Evolutionary conservation across 2,797 vertebrate genomes (phyloP).

Genomic region (Hemitrygon akajei): DNA sequence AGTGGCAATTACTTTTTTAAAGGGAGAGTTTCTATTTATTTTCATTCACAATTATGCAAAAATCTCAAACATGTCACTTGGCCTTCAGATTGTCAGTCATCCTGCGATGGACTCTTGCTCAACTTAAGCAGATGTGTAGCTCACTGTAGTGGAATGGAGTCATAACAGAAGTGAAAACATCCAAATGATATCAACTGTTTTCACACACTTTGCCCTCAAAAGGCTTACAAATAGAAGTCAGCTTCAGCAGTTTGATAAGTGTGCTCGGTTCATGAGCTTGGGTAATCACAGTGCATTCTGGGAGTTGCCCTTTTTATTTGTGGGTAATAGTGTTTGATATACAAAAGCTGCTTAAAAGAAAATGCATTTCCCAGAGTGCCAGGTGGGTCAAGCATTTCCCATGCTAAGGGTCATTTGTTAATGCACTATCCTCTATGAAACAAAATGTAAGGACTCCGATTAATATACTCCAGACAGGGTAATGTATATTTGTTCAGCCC

Average conservation of each 20-base stretch:
- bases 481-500: conserved; percentile 35
- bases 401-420: conserved; percentile 29
- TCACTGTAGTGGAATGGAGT: conserved; percentile 30
- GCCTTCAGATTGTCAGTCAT: conserved; percentile 27
- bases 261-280: conserved; percentile 28
- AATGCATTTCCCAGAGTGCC: conserved; percentile 34
- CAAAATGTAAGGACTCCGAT: conserved; percentile 28
- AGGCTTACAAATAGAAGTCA: conserved; percentile 4
- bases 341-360: conserved; percentile 37
- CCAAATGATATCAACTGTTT: conserved; percentile 21
- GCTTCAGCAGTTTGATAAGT: conserved; percentile 24
- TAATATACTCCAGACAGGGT: conserved; percentile 32
- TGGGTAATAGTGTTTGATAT: conserved; percentile 28
- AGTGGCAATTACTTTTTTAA: neutral
- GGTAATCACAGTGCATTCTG: conserved; percentile 28
- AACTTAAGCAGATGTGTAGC: conserved; percentile 20
- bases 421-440: conserved; percentile 26
- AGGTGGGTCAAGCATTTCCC: conserved; percentile 28
- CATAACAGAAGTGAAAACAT: conserved; percentile 27
- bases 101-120: conserved; percentile 10
- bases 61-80: conserved; percentile 31
- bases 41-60: conserved; percentile 10
- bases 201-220: conserved; percentile 22
- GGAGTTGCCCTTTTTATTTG: conserved; percentile 26
- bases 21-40: neutral